Evolutionary conservation across 2,113 vertebrate species (phyloP).

Genomic region (Amblyopsis rosae): DNA sequence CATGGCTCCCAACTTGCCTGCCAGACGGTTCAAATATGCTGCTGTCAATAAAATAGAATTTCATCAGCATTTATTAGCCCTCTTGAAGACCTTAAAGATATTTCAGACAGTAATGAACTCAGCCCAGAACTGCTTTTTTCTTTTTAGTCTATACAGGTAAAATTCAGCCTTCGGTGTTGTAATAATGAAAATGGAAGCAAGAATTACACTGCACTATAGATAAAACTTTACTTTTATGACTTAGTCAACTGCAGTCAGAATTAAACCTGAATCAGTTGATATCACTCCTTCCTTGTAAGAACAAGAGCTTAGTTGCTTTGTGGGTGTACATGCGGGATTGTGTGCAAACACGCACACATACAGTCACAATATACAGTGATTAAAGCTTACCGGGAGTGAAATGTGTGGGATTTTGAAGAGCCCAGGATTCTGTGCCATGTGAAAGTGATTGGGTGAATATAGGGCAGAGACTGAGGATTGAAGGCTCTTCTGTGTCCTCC

Average conservation of each 20-base stretch:
- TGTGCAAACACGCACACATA: no score
- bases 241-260: constrained; percentile 11
- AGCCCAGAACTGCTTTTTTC: no score
- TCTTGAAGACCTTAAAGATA: no score
- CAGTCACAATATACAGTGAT: no score
- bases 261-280: constrained; percentile 4
- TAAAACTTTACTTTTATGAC: constrained; percentile 1
- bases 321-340: no score
- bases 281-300: neutral
- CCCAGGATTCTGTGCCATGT: neutral
- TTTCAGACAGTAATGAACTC: no score
- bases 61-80: no score
- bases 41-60: no score
- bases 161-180: no score
- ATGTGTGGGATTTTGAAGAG: no score
- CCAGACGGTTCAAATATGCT: constrained; percentile 30
- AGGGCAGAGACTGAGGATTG: constrained; percentile 48
- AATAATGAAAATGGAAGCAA: no score
- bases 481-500: constrained; percentile 41
- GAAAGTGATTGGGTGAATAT: constrained; percentile 32
- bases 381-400: neutral
- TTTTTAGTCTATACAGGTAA: no score
- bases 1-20: constrained; percentile 28
- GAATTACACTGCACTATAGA: neutral
- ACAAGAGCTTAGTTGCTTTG: neutral